Percentiles rank a stretch among this genome's conserved stretches.
phyloP scores from a whole-genome alignment of 2,888 invertebrate genomes.

The Thereva unica region DNA sequence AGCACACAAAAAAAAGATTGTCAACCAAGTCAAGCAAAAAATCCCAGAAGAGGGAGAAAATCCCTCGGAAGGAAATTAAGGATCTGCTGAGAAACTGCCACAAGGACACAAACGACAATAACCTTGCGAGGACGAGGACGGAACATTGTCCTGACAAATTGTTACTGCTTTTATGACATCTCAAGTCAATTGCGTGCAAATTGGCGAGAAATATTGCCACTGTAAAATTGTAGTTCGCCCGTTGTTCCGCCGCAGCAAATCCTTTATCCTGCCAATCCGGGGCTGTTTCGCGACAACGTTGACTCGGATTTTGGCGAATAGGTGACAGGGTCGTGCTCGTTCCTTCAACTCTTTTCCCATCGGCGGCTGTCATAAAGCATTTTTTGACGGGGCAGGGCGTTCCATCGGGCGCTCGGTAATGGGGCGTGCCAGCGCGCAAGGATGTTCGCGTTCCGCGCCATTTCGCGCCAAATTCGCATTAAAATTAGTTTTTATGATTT shows the following conservation, averaged over 20 bases:
- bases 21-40: neutral
- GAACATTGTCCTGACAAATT: constrained; percentile 39
- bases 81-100: constrained; percentile 17
- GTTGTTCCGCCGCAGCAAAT: constrained; percentile 10
- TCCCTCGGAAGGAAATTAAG: constrained; percentile 16
- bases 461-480: constrained; percentile 27
- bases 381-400: constrained; percentile 37
- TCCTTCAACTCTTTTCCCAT: constrained; percentile 24
- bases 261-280: constrained; percentile 10
- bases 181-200: constrained; percentile 43
- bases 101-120: constrained; percentile 22
- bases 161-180: constrained; percentile 42
- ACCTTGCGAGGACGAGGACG: constrained; percentile 22
- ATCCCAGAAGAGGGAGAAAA: neutral
- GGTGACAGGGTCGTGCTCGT: constrained; percentile 5
- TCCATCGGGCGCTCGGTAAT: constrained; percentile 32
- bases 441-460: constrained; percentile 19
- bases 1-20: constrained; percentile 11
- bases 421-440: neutral
- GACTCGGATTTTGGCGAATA: neutral
- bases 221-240: constrained; percentile 32
- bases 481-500: constrained; percentile 39
- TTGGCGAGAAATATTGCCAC: constrained; percentile 41
- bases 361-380: constrained; percentile 31
- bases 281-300: neutral